These are phyloP conservation scores for Panurus biarmicus DNA, from an alignment of 2,113 vertebrate species.

Conservation along the genomic window DNA sequence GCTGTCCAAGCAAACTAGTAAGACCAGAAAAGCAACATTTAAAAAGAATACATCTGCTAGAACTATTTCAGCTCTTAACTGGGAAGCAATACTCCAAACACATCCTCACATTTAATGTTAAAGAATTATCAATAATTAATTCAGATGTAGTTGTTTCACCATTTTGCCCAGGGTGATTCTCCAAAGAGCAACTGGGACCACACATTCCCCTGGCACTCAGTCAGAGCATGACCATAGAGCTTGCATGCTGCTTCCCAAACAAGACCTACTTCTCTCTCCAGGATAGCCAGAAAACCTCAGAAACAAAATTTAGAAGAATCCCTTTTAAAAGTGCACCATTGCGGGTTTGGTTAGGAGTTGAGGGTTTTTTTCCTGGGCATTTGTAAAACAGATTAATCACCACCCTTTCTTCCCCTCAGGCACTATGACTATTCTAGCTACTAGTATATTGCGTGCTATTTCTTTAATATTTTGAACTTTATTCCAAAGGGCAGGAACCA, in stretches of 20 bases:
- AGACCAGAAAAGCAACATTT: neutral
- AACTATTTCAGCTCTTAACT: neutral
- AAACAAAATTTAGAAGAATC: neutral
- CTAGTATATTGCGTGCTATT: slow-evolving; percentile 36
- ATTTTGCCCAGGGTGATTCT: neutral
- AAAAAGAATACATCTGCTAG: neutral
- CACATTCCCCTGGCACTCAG: neutral
- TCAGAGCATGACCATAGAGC: neutral
- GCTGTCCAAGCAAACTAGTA: neutral
- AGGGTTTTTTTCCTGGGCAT: neutral
- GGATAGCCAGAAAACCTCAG: neutral
- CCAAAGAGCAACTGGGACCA: neutral
- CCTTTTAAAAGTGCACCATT: neutral
- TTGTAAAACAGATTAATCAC: slow-evolving; percentile 29
- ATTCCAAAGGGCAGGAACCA: slow-evolving; percentile 47
- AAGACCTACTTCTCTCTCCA: neutral
- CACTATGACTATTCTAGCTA: slow-evolving; percentile 27
- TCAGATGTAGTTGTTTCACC: neutral
- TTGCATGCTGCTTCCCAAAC: neutral
- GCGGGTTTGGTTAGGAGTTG: neutral
- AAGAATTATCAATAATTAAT: slow-evolving; percentile 25
- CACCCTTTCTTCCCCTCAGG: neutral
- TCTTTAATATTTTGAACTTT: slow-evolving; percentile 52
- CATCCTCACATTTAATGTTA: neutral
- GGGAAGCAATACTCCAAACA: neutral